phyloP scores from a whole-genome alignment of 2,797 vertebrate species.

The Characodon lateralis region DNA sequence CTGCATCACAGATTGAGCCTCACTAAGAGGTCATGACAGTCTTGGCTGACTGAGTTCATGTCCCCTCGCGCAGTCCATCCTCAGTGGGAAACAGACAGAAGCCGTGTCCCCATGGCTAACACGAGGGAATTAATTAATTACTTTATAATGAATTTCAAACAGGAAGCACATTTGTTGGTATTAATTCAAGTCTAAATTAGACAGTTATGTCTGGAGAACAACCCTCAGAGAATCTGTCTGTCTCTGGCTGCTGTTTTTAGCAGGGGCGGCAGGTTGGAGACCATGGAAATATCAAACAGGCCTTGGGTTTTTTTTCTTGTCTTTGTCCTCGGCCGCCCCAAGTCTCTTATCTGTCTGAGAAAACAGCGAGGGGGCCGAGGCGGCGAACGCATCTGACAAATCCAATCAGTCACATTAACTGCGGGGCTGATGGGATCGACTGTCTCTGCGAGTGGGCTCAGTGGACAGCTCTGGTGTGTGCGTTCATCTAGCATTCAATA shows the following conservation, averaged over 20 bases:
- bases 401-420: constrained; percentile 33
- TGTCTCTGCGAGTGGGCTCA: not conserved
- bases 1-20: not conserved
- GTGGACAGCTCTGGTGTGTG: not conserved
- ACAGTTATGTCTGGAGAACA: constrained; percentile 19
- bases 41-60: constrained; percentile 14
- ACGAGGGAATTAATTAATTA: constrained; percentile 7
- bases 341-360: constrained; percentile 41
- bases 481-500: not conserved
- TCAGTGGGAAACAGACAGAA: not conserved
- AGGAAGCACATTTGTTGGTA: not conserved
- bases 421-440: not conserved
- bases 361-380: constrained; percentile 31
- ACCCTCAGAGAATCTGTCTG: constrained; percentile 21
- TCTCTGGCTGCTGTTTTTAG: constrained; percentile 19
- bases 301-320: constrained; percentile 31
- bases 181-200: constrained; percentile 3
- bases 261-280: constrained; percentile 6
- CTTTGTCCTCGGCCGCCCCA: constrained; percentile 21
- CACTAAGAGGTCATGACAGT: constrained; percentile 5
- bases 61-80: not conserved
- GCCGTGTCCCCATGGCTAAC: not conserved
- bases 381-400: constrained; percentile 28
- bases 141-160: constrained; percentile 6
- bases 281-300: constrained; percentile 34